These are phyloP conservation scores for Hiodon alosoides DNA, from an alignment of 2,113 vertebrate species.

Conservation along the genomic window DNA sequence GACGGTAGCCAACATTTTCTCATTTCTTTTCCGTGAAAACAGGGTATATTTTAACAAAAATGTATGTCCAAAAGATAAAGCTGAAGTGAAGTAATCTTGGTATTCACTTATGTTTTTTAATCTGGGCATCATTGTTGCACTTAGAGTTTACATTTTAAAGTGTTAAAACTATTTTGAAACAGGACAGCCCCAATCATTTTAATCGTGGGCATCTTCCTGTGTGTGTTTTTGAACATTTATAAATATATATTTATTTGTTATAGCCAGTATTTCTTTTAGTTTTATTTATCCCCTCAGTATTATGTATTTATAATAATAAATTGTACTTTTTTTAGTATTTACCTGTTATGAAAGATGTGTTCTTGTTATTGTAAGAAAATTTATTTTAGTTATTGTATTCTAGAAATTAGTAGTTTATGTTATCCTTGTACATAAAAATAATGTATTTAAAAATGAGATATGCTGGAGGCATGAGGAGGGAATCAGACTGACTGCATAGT, in stretches of 20 bases:
- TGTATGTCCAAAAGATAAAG: slow-evolving; percentile 76
- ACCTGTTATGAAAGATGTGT: slow-evolving; percentile 88
- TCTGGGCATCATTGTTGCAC: slow-evolving; percentile 94
- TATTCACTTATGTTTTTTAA: slow-evolving; percentile 64
- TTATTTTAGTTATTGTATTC: slow-evolving; percentile 94
- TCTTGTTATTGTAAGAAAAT: slow-evolving; percentile 90
- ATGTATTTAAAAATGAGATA: slow-evolving; percentile 78
- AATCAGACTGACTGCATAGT: slow-evolving; percentile 77
- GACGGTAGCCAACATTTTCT: slow-evolving; percentile 65
- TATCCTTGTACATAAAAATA: slow-evolving; percentile 85
- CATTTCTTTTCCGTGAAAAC: slow-evolving; percentile 92
- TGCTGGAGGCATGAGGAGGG: slow-evolving; percentile 81
- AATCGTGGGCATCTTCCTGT: slow-evolving; percentile 68
- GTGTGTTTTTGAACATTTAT: slow-evolving; percentile 98
- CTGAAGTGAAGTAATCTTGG: slow-evolving; percentile 58
- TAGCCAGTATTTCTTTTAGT: slow-evolving; percentile 88
- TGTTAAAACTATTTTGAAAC: slow-evolving; percentile 77
- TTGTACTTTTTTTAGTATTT: slow-evolving; percentile 92
- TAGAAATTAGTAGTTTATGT: slow-evolving; percentile 90
- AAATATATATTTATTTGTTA: slow-evolving; percentile 99
- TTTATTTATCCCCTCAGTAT: slow-evolving; percentile 90
- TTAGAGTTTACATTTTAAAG: slow-evolving; percentile 99
- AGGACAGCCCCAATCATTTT: slow-evolving; percentile 75
- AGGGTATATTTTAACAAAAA: slow-evolving; percentile 98
- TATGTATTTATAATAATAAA: slow-evolving; percentile 96